phyloP scores from a whole-genome alignment of 2,113 vertebrate species.

The Dromas ardeola region DNA sequence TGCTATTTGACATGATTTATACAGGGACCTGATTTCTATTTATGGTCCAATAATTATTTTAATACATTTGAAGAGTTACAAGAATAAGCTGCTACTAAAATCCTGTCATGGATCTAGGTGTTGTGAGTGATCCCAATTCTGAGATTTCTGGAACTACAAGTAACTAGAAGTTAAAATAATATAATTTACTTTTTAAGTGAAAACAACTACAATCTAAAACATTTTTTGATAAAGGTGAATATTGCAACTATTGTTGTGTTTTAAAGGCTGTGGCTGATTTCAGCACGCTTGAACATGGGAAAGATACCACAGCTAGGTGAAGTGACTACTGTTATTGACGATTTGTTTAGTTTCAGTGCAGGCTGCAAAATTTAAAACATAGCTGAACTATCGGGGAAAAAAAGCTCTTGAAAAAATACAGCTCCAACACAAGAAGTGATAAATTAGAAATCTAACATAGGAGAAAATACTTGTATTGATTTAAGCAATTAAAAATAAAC shows the following conservation, averaged over 20 bases:
- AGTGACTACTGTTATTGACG: not conserved
- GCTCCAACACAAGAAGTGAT: not conserved
- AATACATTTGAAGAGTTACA: slow-evolving; percentile 20
- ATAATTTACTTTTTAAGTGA: not conserved
- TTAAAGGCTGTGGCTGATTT: not conserved
- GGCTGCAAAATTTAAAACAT: not conserved
- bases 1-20: not conserved
- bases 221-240: not conserved
- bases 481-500: not conserved
- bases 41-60: slow-evolving; percentile 30
- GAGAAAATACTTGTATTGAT: not conserved
- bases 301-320: not conserved
- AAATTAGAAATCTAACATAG: not conserved
- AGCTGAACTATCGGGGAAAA: not conserved
- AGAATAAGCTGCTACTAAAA: slow-evolving; percentile 40
- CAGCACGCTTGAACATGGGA: not conserved
- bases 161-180: not conserved
- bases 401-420: not conserved
- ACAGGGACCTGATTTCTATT: slow-evolving; percentile 27
- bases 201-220: not conserved
- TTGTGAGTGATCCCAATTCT: not conserved
- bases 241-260: not conserved
- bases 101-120: not conserved
- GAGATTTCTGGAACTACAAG: not conserved
- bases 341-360: not conserved